Percentiles rank a stretch among this genome's conserved stretches.
phyloP scores from a whole-genome alignment of 2,113 vertebrate species.

The Phrynocephalus versicolor region DNA sequence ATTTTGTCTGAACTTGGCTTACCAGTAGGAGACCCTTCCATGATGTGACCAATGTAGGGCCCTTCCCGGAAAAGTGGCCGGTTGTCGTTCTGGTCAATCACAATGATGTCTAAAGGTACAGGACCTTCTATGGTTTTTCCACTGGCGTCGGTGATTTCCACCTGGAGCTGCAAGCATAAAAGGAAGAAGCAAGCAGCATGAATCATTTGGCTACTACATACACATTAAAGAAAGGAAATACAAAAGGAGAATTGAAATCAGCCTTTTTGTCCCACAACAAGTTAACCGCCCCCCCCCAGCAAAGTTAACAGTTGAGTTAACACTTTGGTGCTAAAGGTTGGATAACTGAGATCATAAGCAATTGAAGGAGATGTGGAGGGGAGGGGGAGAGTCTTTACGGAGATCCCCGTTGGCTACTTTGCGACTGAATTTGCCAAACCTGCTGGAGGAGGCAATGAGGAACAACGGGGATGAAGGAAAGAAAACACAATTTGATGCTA shows the following conservation, averaged over 20 bases:
- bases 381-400: constrained; percentile 25
- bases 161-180: constrained; percentile 81
- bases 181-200: constrained; percentile 28
- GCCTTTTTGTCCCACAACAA: constrained; percentile 31
- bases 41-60: constrained; percentile 89
- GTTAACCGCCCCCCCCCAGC: neutral
- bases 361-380: neutral
- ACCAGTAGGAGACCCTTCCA: constrained; percentile 96
- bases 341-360: neutral
- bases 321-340: constrained; percentile 15
- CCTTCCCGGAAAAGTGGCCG: constrained; percentile 91
- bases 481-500: neutral
- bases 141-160: constrained; percentile 83
- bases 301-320: neutral
- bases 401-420: constrained; percentile 16
- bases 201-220: constrained; percentile 22
- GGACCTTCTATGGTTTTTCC: constrained; percentile 88
- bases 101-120: constrained; percentile 78
- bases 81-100: constrained; percentile 98
- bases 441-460: constrained; percentile 17
- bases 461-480: neutral
- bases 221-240: neutral
- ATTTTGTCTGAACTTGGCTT: neutral
- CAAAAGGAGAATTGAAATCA: constrained; percentile 22
- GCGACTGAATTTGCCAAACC: constrained; percentile 46